phyloP scores from a whole-genome alignment of 2,888 invertebrate genomes.

The Parascotia fuliginaria region DNA sequence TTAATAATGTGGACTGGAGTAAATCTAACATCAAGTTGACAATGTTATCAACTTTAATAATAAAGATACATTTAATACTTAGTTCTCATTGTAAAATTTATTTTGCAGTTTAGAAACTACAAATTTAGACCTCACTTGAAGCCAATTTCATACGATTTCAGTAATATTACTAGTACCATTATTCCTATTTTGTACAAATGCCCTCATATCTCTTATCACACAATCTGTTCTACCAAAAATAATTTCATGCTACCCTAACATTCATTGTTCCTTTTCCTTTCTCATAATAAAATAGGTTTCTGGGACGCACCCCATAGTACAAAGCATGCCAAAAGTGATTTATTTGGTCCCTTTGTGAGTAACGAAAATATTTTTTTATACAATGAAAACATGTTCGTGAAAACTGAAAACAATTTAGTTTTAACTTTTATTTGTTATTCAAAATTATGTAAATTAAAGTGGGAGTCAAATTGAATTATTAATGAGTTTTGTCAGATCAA shows the following conservation, averaged over 20 bases:
- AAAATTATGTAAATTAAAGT: conserved; percentile 46
- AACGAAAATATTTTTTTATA: conserved; percentile 51
- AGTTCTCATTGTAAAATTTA: no score
- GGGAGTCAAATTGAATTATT: conserved; percentile 30
- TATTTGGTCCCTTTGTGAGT: conserved; percentile 43
- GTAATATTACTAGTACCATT: neutral
- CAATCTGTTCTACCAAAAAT: conserved; percentile 10
- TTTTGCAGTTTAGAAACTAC: no score
- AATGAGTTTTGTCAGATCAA: conserved; percentile 24
- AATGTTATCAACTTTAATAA: no score
- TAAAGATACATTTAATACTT: no score
- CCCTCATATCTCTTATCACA: neutral
- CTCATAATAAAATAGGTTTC: conserved; percentile 38
- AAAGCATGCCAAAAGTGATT: conserved; percentile 54
- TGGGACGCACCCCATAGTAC: conserved; percentile 25
- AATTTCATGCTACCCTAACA: conserved; percentile 18
- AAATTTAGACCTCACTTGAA: no score
- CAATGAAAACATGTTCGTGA: conserved; percentile 70
- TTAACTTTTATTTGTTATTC: conserved; percentile 52
- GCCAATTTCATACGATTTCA: no score
- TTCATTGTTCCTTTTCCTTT: conserved; percentile 26
- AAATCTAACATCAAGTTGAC: no score
- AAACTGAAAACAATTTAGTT: conserved; percentile 61
- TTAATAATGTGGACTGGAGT: no score
- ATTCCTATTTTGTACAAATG: neutral